phyloP scores from a whole-genome alignment of 2,888 invertebrate genomes.

The Vesta saturnalis region DNA sequence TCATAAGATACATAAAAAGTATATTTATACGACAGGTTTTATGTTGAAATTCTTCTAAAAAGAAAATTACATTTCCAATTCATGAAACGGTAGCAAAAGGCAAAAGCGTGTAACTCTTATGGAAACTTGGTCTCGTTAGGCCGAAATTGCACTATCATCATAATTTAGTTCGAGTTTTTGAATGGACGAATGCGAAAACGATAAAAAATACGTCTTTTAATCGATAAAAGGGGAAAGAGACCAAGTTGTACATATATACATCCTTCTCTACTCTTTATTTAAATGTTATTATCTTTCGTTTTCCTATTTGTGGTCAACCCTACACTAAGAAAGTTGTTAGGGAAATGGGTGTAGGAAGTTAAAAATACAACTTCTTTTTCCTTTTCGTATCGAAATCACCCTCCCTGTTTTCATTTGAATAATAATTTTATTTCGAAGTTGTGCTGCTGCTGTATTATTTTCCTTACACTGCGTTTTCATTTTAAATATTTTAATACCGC shows the following conservation, averaged over 20 bases:
- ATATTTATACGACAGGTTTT: slow-evolving; percentile 53
- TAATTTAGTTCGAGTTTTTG: slow-evolving; percentile 23
- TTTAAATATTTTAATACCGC: slow-evolving; percentile 55
- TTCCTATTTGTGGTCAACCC: slow-evolving; percentile 54
- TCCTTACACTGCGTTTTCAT: slow-evolving; percentile 54
- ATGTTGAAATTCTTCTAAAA: slow-evolving; percentile 53
- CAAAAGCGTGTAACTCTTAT: slow-evolving; percentile 41
- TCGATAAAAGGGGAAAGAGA: slow-evolving; percentile 8
- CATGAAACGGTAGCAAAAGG: slow-evolving; percentile 53
- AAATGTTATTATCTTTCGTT: slow-evolving; percentile 54
- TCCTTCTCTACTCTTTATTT: slow-evolving; percentile 47
- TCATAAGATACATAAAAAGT: slow-evolving; percentile 55
- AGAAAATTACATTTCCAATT: slow-evolving; percentile 62
- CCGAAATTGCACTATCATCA: slow-evolving; percentile 45
- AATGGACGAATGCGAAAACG: slow-evolving; percentile 7
- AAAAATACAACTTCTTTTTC: slow-evolving; percentile 56
- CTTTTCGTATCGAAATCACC: slow-evolving; percentile 43
- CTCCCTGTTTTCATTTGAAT: slow-evolving; percentile 56
- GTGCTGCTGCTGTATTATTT: slow-evolving; percentile 52
- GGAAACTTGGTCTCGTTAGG: slow-evolving; percentile 42
- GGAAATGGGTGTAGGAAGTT: slow-evolving; percentile 54
- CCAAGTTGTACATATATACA: not conserved
- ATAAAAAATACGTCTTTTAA: slow-evolving; percentile 5
- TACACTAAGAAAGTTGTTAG: slow-evolving; percentile 51
- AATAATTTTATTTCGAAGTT: slow-evolving; percentile 58